phyloP scores from a whole-genome alignment of 1,140 invertebrate species.

The Neomicropteryx cornuta region DNA sequence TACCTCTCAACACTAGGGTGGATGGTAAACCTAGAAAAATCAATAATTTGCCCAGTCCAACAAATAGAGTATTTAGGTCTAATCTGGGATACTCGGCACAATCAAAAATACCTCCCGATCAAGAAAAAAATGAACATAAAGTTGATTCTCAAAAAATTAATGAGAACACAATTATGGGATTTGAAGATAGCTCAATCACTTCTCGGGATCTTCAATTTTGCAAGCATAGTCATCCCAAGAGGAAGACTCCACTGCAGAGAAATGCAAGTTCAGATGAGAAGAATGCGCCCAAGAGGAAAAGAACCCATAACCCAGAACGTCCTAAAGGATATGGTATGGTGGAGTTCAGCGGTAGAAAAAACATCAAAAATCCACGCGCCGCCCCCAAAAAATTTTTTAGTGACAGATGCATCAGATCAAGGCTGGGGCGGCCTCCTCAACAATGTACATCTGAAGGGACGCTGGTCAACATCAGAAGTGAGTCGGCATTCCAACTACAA shows the following conservation, averaged over 20 bases:
- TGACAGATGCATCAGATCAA: constrained; percentile 16
- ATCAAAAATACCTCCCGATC: too few relatives aligned
- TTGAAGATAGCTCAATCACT: constrained; percentile 2
- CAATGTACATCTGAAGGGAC: background rate
- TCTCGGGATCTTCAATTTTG: constrained; percentile 19
- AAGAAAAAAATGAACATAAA: too few relatives aligned
- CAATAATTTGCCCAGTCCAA: too few relatives aligned
- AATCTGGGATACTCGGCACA: too few relatives aligned
- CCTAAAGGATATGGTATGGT: constrained; percentile 10
- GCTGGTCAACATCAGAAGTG: constrained; percentile 4
- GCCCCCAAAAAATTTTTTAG: constrained; percentile 13
- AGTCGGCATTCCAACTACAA: constrained; percentile 19
- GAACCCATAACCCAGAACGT: background rate
- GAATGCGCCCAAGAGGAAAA: background rate
- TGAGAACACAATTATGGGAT: background rate
- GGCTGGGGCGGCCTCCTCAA: constrained; percentile 10
- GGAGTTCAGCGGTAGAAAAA: constrained; percentile 9
- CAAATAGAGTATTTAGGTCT: too few relatives aligned
- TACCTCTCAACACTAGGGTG: constrained; percentile 11
- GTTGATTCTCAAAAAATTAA: background rate
- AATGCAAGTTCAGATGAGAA: constrained; percentile 6
- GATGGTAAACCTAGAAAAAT: constrained; percentile 12
- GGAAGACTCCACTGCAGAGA: constrained; percentile 18
- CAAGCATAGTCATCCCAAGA: constrained; percentile 40
- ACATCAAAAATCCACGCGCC: constrained; percentile 7